Conservation (phyloP, 2,888 invertebrate genomes). For the Torymus auratus region DNA sequence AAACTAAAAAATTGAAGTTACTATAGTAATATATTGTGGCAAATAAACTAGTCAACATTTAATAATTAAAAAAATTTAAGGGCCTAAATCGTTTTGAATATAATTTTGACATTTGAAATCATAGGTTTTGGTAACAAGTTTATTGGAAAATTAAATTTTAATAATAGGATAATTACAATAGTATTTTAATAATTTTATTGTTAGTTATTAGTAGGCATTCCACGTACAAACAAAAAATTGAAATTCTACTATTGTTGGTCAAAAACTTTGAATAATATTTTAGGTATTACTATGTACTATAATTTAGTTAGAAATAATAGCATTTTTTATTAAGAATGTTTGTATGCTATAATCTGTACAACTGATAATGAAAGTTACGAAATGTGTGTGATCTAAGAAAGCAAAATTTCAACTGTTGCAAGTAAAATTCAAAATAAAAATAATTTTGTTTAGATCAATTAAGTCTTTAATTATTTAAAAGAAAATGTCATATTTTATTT, state of each 20-base stretch:
- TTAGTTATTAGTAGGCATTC: no score
- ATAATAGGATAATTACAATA: no score
- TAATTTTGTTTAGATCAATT: conserved; percentile 38
- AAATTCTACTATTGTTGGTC: no score
- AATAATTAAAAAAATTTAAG: conserved; percentile 7
- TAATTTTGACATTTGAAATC: background rate
- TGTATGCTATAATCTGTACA: conserved; percentile 12
- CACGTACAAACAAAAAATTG: no score
- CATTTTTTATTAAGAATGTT: conserved; percentile 1
- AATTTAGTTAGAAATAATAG: conserved; percentile 7
- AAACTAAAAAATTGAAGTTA: conserved; percentile 21
- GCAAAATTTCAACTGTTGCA: conserved; percentile 20
- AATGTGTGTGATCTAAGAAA: conserved; percentile 24
- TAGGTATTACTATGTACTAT: conserved; percentile 15
- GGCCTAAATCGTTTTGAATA: background rate
- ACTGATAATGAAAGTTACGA: conserved; percentile 18
- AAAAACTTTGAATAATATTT: background rate
- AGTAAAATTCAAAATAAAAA: conserved; percentile 36
- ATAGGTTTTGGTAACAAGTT: background rate
- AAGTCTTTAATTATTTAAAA: conserved; percentile 11
- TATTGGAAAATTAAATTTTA: background rate
- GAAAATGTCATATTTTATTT: background rate
- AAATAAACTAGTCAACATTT: conserved; percentile 41
- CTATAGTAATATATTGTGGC: conserved; percentile 8
- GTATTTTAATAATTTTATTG: no score